A percentile compares a stretch with the other conserved stretches of the same genome.
phyloP scores from a whole-genome alignment of 1,140 invertebrate genomes.

The Callitettix versicolor region DNA sequence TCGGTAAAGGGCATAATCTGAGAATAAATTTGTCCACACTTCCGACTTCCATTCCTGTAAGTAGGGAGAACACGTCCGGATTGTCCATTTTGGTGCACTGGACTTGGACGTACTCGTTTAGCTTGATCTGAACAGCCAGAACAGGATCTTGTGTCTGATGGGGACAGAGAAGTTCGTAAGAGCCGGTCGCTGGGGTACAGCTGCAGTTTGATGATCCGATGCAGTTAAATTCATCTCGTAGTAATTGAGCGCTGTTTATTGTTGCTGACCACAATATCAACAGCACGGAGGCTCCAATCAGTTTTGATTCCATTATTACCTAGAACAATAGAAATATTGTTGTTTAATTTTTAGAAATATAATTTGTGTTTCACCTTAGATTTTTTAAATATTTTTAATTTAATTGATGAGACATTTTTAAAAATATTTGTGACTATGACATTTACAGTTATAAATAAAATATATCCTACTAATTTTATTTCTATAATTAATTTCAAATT shows the following conservation, averaged over 20 bases:
- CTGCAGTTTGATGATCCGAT: background rate
- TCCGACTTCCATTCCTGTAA: background rate
- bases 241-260: background rate
- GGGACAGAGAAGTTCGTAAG: background rate
- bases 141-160: constrained; percentile 4
- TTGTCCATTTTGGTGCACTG: constrained; percentile 17
- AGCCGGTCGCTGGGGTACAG: background rate
- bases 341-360: no score
- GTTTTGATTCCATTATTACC: background rate
- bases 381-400: no score
- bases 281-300: background rate
- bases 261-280: background rate
- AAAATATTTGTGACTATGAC: no score
- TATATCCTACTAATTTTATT: no score
- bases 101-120: constrained; percentile 19
- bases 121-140: constrained; percentile 20
- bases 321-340: background rate
- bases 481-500: no score
- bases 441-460: no score
- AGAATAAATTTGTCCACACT: constrained; percentile 19
- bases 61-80: constrained; percentile 21
- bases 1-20: constrained; percentile 27
- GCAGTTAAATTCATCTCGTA: background rate
- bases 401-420: no score
- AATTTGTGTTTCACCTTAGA: no score